These are phyloP conservation scores for Nymphalis c-album DNA, from an alignment of 2,888 invertebrate species.

Conservation along the genomic window DNA sequence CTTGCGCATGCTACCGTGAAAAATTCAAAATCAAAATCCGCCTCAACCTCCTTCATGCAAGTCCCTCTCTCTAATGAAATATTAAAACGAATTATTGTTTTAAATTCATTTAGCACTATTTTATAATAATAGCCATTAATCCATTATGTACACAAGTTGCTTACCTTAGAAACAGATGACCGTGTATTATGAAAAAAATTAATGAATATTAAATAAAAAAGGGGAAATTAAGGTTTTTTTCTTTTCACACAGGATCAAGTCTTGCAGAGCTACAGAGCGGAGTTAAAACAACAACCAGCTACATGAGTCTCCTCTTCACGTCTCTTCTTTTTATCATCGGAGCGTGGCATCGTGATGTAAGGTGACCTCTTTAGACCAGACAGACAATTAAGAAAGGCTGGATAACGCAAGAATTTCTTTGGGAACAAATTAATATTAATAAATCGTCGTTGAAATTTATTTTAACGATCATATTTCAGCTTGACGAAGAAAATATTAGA, in stretches of 20 bases:
- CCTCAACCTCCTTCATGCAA: no score
- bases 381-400: slow-evolving; percentile 38
- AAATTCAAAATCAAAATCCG: no score
- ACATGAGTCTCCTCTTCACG: slow-evolving; percentile 59
- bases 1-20: no score
- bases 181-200: no score
- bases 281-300: slow-evolving; percentile 69
- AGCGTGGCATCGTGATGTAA: slow-evolving; percentile 56
- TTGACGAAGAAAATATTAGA: slow-evolving; percentile 29
- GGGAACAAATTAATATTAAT: slow-evolving; percentile 48
- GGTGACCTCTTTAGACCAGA: slow-evolving; percentile 60
- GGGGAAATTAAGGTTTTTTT: neutral
- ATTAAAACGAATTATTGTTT: no score
- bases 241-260: slow-evolving; percentile 62
- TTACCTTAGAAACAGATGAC: no score
- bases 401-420: slow-evolving; percentile 48
- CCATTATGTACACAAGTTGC: no score
- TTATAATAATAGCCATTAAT: no score
- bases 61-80: no score
- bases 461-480: slow-evolving; percentile 30
- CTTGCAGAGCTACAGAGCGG: slow-evolving; percentile 75
- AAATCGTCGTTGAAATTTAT: slow-evolving; percentile 33
- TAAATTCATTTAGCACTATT: no score
- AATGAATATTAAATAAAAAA: no score
- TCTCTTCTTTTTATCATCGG: slow-evolving; percentile 57